phyloP scores from a whole-genome alignment of 2,888 invertebrate genomes.

The Automeris io region DNA sequence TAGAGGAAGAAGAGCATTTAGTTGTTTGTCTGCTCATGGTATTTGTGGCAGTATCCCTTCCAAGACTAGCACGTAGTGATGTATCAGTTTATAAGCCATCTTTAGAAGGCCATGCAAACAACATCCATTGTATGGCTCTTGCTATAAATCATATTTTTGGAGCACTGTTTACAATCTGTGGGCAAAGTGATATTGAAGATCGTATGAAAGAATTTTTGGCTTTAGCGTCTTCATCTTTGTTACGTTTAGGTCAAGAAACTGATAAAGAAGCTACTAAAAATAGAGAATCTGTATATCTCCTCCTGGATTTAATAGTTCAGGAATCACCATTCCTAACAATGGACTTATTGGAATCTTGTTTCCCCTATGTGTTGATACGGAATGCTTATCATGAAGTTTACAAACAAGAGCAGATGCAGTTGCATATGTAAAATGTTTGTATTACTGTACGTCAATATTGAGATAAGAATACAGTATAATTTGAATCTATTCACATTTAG shows the following conservation, averaged over 20 bases:
- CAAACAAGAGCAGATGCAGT: conserved; percentile 86
- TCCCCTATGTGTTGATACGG: conserved; percentile 97
- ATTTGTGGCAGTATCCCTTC: conserved; percentile 98
- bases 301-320: conserved; percentile 98
- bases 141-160: conserved; percentile 98
- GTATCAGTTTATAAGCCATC: conserved; percentile 92
- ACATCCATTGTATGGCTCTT: conserved; percentile 98
- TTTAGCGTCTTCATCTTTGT: conserved; percentile 95
- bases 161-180: conserved; percentile 96
- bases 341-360: conserved; percentile 99
- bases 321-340: conserved; percentile 98
- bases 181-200: conserved; percentile 97
- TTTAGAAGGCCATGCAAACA: conserved; percentile 96
- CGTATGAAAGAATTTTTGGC: conserved; percentile 97
- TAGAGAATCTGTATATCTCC: conserved; percentile 96
- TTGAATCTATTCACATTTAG: no score
- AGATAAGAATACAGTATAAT: no score
- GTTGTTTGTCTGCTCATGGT: conserved; percentile 98
- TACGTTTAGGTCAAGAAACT: conserved; percentile 96
- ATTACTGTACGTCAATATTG: no score
- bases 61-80: conserved; percentile 93
- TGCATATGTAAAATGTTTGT: conserved; percentile 40
- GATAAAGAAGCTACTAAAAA: conserved; percentile 96
- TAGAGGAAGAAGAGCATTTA: conserved; percentile 94
- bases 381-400: conserved; percentile 99